Evolutionary conservation across 2,888 invertebrate species (phyloP).

Genomic region (Ophioninae sp.): DNA sequence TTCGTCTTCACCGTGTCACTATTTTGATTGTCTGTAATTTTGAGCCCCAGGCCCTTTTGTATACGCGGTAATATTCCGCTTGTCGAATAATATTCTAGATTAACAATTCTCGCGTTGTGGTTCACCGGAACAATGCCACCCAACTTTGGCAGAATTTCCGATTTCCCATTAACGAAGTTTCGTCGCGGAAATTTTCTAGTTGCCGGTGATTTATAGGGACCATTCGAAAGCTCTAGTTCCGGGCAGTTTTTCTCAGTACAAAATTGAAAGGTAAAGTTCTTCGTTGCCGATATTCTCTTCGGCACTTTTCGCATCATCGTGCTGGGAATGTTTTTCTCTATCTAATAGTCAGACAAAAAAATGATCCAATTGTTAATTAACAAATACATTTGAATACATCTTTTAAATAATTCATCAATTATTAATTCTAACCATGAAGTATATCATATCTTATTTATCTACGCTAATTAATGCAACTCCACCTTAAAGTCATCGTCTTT

Average conservation of each 20-base stretch:
- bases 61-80: conserved; percentile 17
- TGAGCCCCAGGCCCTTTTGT: conserved; percentile 19
- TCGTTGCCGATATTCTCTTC: conserved; percentile 69
- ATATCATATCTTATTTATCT: not conserved
- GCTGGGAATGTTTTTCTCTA: not conserved
- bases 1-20: conserved; percentile 59
- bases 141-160: conserved; percentile 26
- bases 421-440: too few species aligned
- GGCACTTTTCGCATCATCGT: conserved; percentile 28
- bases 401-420: too few species aligned
- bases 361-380: not conserved
- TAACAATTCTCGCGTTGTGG: conserved; percentile 18
- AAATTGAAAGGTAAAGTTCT: conserved; percentile 71
- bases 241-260: conserved; percentile 59
- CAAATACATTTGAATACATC: too few species aligned
- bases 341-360: not conserved
- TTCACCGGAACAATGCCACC: conserved; percentile 5
- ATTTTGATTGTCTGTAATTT: conserved; percentile 10
- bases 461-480: not conserved
- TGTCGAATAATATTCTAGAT: conserved; percentile 11
- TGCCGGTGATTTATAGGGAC: not conserved
- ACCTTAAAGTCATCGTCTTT: conserved; percentile 21
- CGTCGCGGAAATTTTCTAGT: conserved; percentile 15
- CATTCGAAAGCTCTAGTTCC: not conserved
- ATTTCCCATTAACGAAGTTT: conserved; percentile 24